Conservation (phyloP, 2,113 vertebrate genomes). For the Laterallus jamaicensis region DNA sequence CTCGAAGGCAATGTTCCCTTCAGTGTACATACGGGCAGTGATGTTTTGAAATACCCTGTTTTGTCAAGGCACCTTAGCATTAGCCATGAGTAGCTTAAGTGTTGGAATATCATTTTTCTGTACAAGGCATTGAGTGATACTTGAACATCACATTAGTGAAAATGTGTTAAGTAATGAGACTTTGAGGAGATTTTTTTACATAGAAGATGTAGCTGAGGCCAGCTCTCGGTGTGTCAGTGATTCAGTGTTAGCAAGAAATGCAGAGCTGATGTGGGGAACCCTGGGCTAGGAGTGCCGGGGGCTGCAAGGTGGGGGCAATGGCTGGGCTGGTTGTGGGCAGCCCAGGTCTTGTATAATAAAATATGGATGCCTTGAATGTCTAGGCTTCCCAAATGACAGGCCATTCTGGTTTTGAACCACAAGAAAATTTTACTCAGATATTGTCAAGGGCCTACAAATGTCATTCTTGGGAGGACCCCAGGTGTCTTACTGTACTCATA, state of each 20-base stretch:
- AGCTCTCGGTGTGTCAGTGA: background rate
- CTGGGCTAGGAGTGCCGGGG: background rate
- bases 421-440: background rate
- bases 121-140: background rate
- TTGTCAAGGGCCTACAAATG: background rate
- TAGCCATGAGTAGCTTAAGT: background rate
- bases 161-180: slow-evolving; percentile 27
- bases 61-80: background rate
- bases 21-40: accelerated
- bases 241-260: background rate
- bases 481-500: background rate
- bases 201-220: background rate
- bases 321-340: background rate
- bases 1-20: background rate
- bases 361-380: background rate
- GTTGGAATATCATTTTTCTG: background rate
- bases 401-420: background rate
- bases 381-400: background rate
- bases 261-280: background rate
- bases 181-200: background rate
- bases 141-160: slow-evolving; percentile 10
- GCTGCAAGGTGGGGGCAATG: background rate
- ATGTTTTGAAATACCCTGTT: background rate
- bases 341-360: background rate
- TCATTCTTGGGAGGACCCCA: background rate